Conservation (phyloP, 2,113 vertebrate species). For the Antennarius striatus region DNA sequence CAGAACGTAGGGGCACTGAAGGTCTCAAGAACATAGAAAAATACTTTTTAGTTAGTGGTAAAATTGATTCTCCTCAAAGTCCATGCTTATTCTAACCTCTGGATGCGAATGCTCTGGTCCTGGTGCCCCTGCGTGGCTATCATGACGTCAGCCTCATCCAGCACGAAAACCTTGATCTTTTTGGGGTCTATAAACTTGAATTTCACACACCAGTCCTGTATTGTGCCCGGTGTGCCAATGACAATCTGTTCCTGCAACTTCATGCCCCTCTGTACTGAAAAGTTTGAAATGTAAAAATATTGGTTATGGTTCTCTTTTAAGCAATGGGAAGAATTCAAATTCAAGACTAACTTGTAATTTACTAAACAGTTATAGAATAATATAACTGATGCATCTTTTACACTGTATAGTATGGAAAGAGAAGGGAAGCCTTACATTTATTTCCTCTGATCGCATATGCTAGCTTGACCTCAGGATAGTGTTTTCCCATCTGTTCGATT, state of each 20-base stretch:
- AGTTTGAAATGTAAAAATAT: neutral
- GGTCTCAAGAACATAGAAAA: neutral
- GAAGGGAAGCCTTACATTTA: slow-evolving; percentile 84
- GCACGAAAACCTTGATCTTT: slow-evolving; percentile 94
- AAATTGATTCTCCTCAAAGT: neutral
- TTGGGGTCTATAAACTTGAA: slow-evolving; percentile 95
- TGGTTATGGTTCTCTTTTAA: neutral
- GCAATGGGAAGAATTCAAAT: neutral
- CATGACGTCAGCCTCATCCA: slow-evolving; percentile 98
- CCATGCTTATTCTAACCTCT: slow-evolving; percentile 81
- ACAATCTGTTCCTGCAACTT: slow-evolving; percentile 95
- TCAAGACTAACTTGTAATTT: neutral
- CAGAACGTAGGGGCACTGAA: too few relatives aligned
- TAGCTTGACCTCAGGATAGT: slow-evolving; percentile 90
- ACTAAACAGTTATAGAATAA: too few relatives aligned
- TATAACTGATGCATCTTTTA: neutral
- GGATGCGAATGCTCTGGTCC: slow-evolving; percentile 97
- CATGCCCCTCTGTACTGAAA: slow-evolving; percentile 88
- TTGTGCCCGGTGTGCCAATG: slow-evolving; percentile 95
- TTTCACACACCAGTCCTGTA: slow-evolving; percentile 96
- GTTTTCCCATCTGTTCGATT: slow-evolving; percentile 96
- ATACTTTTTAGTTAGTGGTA: neutral
- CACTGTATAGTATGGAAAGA: neutral
- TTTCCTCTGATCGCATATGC: slow-evolving; percentile 96
- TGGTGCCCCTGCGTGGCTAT: slow-evolving; percentile 98